Conservation (phyloP, 2,797 vertebrate species). For the Rhinogobio ventralis region DNA sequence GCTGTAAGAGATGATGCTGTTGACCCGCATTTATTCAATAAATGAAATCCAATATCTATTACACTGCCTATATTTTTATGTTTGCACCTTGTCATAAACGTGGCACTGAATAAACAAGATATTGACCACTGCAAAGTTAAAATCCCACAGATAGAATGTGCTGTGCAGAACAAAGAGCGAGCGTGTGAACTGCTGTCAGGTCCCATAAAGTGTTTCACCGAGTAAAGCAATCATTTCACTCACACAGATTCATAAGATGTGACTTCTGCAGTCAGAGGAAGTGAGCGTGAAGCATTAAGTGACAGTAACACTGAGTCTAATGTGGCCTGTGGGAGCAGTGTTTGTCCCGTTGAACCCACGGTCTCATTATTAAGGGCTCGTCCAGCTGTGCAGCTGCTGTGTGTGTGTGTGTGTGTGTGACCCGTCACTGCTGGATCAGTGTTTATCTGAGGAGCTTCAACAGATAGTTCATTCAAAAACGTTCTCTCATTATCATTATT, state of each 20-base stretch:
- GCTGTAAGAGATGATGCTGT: not conserved
- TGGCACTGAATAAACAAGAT: slow-evolving; percentile 13
- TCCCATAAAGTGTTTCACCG: not conserved
- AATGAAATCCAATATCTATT: slow-evolving; percentile 36
- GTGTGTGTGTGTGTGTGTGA: not conserved
- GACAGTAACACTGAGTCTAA: slow-evolving; percentile 33
- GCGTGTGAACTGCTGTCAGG: slow-evolving; percentile 4
- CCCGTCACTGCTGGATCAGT: not conserved
- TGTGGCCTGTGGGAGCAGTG: slow-evolving; percentile 17
- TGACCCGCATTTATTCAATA: slow-evolving; percentile 30
- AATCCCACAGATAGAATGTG: not conserved
- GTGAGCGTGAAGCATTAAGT: slow-evolving; percentile 19
- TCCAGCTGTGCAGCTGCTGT: slow-evolving; percentile 3
- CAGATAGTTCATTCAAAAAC: too few relatives aligned
- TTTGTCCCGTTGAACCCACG: slow-evolving; percentile 6
- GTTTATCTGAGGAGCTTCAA: too few relatives aligned
- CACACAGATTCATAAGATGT: slow-evolving; percentile 7
- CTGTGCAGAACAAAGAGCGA: not conserved
- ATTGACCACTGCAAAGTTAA: slow-evolving; percentile 15
- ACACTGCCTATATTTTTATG: slow-evolving; percentile 2
- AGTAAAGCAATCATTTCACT: not conserved
- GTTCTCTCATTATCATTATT: not conserved
- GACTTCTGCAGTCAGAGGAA: slow-evolving; percentile 29
- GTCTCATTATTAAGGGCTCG: slow-evolving; percentile 15
- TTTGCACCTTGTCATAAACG: slow-evolving; percentile 5